These are phyloP conservation scores for Exocentrus adspersus DNA, from an alignment of 2,888 invertebrate species.

Conservation along the genomic window DNA sequence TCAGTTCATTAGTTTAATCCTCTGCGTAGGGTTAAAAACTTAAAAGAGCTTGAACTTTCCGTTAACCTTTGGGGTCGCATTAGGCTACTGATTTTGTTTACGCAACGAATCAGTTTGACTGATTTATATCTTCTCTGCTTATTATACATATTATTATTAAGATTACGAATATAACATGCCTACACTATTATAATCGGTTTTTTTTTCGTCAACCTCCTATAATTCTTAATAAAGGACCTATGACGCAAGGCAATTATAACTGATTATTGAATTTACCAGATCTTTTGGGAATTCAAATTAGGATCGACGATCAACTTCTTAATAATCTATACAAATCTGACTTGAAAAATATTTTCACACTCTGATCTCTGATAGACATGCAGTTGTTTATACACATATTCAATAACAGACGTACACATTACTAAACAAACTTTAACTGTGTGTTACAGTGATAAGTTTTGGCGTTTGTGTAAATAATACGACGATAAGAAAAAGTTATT, in stretches of 20 bases:
- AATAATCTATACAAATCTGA: no score
- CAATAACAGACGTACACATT: constrained; percentile 7
- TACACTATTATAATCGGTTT: no score
- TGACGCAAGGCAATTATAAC: no score
- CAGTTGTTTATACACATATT: background rate
- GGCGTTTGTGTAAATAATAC: constrained; percentile 49
- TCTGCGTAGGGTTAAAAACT: constrained; percentile 16
- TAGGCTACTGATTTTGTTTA: constrained; percentile 27
- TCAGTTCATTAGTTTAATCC: constrained; percentile 13
- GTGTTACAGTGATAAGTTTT: constrained; percentile 44
- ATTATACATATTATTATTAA: constrained; percentile 7
- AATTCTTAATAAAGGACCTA: no score
- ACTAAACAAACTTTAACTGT: constrained; percentile 25
- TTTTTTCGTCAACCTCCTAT: no score
- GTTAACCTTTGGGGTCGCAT: constrained; percentile 13
- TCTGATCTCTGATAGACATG: background rate
- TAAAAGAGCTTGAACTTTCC: constrained; percentile 3
- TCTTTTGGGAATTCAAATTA: background rate
- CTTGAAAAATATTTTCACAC: background rate
- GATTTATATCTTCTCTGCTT: constrained; percentile 29
- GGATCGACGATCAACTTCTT: no score
- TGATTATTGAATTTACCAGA: no score
- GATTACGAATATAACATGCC: no score
- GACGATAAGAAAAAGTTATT: constrained; percentile 47
- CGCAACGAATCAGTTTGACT: constrained; percentile 28